Percentiles rank a stretch among this genome's conserved stretches.
These are phyloP conservation scores for Whitmania pigra DNA, from an alignment of 1,140 invertebrate species.

Conservation along the genomic window DNA sequence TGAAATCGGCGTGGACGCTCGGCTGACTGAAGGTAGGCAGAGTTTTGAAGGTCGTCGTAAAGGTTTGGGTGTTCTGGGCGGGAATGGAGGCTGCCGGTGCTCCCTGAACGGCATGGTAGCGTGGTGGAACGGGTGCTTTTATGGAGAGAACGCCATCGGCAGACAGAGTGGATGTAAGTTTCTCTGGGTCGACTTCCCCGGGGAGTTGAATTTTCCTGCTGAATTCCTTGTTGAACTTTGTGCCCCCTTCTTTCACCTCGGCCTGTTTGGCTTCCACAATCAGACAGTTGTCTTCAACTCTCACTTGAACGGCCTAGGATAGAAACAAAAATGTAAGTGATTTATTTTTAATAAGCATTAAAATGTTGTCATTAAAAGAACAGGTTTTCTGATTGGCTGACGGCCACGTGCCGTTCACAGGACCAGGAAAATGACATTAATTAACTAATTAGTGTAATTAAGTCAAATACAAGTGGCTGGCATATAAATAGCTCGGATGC, in stretches of 20 bases:
- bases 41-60: background rate
- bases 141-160: slow-evolving; percentile 43
- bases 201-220: slow-evolving; percentile 44
- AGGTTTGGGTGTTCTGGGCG: background rate
- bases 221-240: slow-evolving; percentile 40
- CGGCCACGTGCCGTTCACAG: too few species aligned
- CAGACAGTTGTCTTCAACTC: slow-evolving; percentile 25
- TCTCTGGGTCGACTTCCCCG: slow-evolving; percentile 41
- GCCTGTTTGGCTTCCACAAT: slow-evolving; percentile 43
- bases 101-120: slow-evolving; percentile 4
- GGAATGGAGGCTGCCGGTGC: background rate
- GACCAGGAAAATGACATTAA: background rate
- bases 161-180: slow-evolving; percentile 40
- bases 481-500: background rate
- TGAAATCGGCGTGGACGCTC: background rate
- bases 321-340: too few species aligned
- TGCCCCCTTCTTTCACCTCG: slow-evolving; percentile 36
- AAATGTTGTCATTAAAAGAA: background rate
- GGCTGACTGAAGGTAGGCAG: slow-evolving; percentile 5
- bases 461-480: background rate
- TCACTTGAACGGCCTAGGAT: slow-evolving; percentile 17
- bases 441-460: background rate
- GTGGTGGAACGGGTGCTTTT: slow-evolving; percentile 39
- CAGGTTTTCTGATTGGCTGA: background rate
- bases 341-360: background rate